phyloP scores from a whole-genome alignment of 2,888 invertebrate genomes.

The Meloe dianella region DNA sequence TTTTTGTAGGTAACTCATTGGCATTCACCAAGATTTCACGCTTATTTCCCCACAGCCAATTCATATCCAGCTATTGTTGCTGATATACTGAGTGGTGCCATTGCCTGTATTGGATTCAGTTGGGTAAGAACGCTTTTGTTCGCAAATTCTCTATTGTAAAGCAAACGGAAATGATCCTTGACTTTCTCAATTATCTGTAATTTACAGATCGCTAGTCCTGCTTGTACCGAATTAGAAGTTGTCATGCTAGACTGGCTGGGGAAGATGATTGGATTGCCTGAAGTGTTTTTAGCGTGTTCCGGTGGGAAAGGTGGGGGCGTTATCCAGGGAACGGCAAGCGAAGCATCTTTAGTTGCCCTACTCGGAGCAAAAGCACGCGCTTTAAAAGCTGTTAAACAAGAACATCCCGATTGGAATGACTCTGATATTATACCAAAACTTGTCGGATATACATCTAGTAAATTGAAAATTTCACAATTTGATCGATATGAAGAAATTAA shows the following conservation, averaged over 20 bases:
- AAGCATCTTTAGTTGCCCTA: slow-evolving; percentile 90
- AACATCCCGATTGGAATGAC: slow-evolving; percentile 78
- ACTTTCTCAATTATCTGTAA: background rate
- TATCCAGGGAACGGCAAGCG: slow-evolving; percentile 93
- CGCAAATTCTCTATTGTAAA: background rate
- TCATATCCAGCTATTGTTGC: slow-evolving; percentile 94
- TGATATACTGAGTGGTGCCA: slow-evolving; percentile 93
- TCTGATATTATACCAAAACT: slow-evolving; percentile 77
- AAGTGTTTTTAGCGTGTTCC: slow-evolving; percentile 81
- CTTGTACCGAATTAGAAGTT: slow-evolving; percentile 94
- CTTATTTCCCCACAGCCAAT: slow-evolving; percentile 93
- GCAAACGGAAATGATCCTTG: slow-evolving; percentile 31
- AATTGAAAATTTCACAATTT: slow-evolving; percentile 53
- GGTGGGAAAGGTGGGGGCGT: slow-evolving; percentile 86
- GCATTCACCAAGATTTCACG: slow-evolving; percentile 95
- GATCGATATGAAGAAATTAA: slow-evolving; percentile 4
- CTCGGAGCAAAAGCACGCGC: slow-evolving; percentile 86
- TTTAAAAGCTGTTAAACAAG: slow-evolving; percentile 70
- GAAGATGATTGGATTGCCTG: slow-evolving; percentile 87
- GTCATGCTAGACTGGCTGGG: slow-evolving; percentile 96
- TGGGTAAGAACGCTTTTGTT: slow-evolving; percentile 72
- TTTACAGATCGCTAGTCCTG: slow-evolving; percentile 86
- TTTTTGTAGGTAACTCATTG: slow-evolving; percentile 80
- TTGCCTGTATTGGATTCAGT: slow-evolving; percentile 94
- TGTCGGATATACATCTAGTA: slow-evolving; percentile 86